Evolutionary conservation across 2,113 vertebrate species (phyloP), one percentile per base, ranked within the genome.

Genomic region (Donacobius atricapilla): DNA sequence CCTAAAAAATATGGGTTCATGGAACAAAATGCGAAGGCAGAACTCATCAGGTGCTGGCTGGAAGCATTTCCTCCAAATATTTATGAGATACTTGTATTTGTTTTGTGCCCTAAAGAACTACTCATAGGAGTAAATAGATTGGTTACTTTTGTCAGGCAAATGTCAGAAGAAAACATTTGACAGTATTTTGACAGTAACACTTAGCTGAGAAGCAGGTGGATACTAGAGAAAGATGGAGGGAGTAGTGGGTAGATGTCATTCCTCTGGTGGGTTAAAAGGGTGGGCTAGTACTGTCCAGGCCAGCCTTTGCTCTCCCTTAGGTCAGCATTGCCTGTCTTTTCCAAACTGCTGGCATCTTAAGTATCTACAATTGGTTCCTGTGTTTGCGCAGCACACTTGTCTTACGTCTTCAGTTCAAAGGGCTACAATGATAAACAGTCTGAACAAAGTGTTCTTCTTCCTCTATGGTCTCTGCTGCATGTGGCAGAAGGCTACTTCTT

Each of bases 401-500:
- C 92, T 75, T 77, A 44, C 77, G 18, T 80, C 61, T 83, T 94
- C 80, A 76, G 88, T 94, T 96, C 93, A 94, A 94, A 96, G 93
- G 87, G 42, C 65, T 79, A 19, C 9, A 31, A 35, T 20, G 84
- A 93, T 94, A 97, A 95, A 91, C 90, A 90, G 21, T 47, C 75
- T 83, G 84, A 90, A 87, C 89, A 93, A 84, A 61, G 54, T 45
- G 68, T 64, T 48, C 82, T 93, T 84, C 75, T 91, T 93, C 75
- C 85, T 86, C 44, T 83, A 54, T 37, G 78, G 58, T 45, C 87
- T 85, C 30, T 68, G 71, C 68, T 90, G 72, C 10, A 3, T 44
- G 50, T 61, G 65, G 50, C 70, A 12, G 9, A 50, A 87, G 83
- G 80, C 68, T 94, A 68, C 71, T 87, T 86, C 77, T 94, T 96